Evolutionary conservation across 2,113 vertebrate species (phyloP), one percentile per base, ranked within the genome.

Genomic region (Jacana jacana): DNA sequence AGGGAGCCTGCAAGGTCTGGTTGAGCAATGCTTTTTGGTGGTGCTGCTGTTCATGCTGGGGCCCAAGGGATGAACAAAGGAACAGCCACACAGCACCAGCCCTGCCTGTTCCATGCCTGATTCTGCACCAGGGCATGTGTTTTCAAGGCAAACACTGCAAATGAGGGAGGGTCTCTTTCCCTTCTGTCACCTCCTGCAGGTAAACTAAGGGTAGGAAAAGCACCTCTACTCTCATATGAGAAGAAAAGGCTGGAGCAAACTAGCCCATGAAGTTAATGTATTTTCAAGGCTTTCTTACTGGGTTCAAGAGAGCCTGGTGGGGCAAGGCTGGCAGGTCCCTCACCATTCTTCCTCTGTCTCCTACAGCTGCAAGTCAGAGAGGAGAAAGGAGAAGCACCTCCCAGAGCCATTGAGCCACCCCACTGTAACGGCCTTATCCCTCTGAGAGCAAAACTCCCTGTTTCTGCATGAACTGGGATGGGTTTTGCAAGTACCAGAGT

Each of bases 91-190:
- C 40, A 79, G 65, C 46, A 27, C 15, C 20, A 13, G 27, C 61
- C 68, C 54, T 55, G 27, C 55, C 70, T 49, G 17, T 19, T 48
- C 31, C 42, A 9, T 0, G 1, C 30, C 7, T 8, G 70, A 15
- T 11, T 42, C 73, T 80, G 57, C 63, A 35, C 15, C 42, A 60
- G 27, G 10, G 9, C 9, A 19, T 1, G 0, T 17, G 13, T 75
- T 69, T 82, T 40, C n/a, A 54, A 55, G 61, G 37, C 13, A 78
- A 81, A 52, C 13, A 10, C 10, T 9, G 4, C 23, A 76, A 68
- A 63, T 13, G 0, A 20, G 13, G 2, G 0, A 20, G 8, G 2
- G 0, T 10, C 48, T 51, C 27, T 76, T 69, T n/a, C 20, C 40
- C 65, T 84, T 88, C 48, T 61, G 31, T 40, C 61, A 79, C 22